Base-by-base conservation (phyloP, 2,797 vertebrate species). In the Kryptopterus vitreolus region DNA sequence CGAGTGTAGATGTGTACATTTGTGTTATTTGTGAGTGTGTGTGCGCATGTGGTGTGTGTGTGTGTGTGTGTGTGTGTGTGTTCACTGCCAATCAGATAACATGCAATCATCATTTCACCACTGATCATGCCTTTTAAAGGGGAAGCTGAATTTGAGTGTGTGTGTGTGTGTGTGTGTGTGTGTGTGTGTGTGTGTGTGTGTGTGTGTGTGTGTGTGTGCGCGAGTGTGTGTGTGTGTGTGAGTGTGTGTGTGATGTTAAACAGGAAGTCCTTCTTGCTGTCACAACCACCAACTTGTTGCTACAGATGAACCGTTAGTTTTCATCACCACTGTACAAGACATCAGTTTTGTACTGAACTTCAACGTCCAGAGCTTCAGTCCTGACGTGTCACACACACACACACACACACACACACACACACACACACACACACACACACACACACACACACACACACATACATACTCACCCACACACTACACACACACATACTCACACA, bases 41-140 rank as follows among this genome's bases (percentile, higher is more conserved):
- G 10, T 20, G 38, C 48, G 38, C 62, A 11, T 29, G 26, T 61
- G 24, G 38, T 76, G 20, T 29, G 26, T 61, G 24, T 31, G 58
- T 63, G 57, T 63, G 43, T 65, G 31, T 38, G 48, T 68, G 33
- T 68, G 50, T 58, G 63, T 69, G 10, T 31, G 18, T 10, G 20
- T 38, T 22, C 13, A 22, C 48, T 57, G 24, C 57, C 80, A 74
- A 86, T 86, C 85, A 71, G 70, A 84, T 84, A 76, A 57, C 24
- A 80, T 81, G 83, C 76, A 84, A 87, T 79, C 80, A 65, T 55
- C 48, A 79, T 87, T 87, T 85, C 86, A 82, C 81, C 86, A 86
- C 81, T 58, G 3, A 33, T 24, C 38, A 18, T 18, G 22, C 13
- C n/a, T 77, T 59, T 72, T 77, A 72, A 83, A 77, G 29, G 73